Conservation (phyloP, 2,797 vertebrate species). For the Orientallactaga sibirica region DNA sequence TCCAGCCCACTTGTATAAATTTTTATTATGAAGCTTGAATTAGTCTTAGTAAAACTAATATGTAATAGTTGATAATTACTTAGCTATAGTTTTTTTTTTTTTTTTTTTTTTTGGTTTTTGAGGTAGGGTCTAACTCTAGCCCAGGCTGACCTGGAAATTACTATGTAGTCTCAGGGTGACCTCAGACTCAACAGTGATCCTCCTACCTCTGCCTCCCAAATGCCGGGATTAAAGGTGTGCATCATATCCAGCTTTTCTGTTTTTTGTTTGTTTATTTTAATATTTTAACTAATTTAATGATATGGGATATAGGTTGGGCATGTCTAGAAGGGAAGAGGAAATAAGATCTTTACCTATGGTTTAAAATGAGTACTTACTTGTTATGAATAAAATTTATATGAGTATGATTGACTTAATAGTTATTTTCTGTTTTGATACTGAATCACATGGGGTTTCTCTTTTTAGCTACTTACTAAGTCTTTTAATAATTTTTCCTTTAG, state of each 20-base stretch:
- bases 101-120: too few species aligned
- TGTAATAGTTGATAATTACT: slow-evolving; percentile 19
- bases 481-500: slow-evolving; percentile 86
- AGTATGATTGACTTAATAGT: slow-evolving; percentile 31
- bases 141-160: too few species aligned
- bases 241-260: too few species aligned
- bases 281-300: too few species aligned
- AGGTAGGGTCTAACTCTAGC: too few species aligned
- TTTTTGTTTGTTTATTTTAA: too few species aligned
- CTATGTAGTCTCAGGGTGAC: too few species aligned
- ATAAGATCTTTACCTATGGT: background rate
- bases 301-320: too few species aligned
- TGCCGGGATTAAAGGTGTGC: too few species aligned
- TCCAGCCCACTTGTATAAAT: background rate
- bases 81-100: background rate
- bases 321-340: too few species aligned
- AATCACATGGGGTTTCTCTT: background rate
- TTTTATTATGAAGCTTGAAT: slow-evolving; percentile 60
- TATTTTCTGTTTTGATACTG: slow-evolving; percentile 49
- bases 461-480: slow-evolving; percentile 64
- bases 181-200: too few species aligned
- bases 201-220: too few species aligned
- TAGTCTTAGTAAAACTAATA: slow-evolving; percentile 37
- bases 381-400: slow-evolving; percentile 42
- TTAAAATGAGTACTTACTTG: slow-evolving; percentile 63